These are phyloP conservation scores for Drosophila tropicalis DNA, from an alignment of 1,140 invertebrate genomes.

Conservation along the genomic window DNA sequence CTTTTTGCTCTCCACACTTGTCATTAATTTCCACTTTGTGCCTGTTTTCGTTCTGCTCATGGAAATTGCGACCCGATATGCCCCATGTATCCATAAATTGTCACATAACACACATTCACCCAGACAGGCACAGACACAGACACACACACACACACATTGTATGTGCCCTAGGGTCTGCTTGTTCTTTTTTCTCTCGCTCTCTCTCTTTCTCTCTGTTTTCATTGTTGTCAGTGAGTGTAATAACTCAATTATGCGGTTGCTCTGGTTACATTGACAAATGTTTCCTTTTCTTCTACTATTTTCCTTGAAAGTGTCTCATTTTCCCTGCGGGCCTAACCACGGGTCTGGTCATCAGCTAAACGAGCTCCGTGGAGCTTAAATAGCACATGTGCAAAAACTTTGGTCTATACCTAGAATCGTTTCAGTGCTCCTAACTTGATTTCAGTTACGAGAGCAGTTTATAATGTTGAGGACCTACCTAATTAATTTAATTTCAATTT, in stretches of 20 bases:
- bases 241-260: slow-evolving; percentile 74
- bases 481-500: slow-evolving; percentile 1
- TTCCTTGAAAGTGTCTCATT: slow-evolving; percentile 21
- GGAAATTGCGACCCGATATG: slow-evolving; percentile 33
- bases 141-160: not conserved
- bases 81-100: slow-evolving; percentile 43
- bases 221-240: slow-evolving; percentile 54
- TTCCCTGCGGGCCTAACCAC: not conserved
- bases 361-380: not conserved
- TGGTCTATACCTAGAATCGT: not conserved
- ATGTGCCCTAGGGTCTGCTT: not conserved
- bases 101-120: slow-evolving; percentile 19
- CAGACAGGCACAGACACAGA: not conserved
- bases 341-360: not conserved
- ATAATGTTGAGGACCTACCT: not conserved
- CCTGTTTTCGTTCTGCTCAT: slow-evolving; percentile 25
- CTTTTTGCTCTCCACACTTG: not conserved
- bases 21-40: slow-evolving; percentile 5
- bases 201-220: slow-evolving; percentile 26
- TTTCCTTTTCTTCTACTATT: slow-evolving; percentile 17
- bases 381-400: not conserved
- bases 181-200: not conserved
- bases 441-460: not conserved
- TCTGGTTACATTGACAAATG: slow-evolving; percentile 60
- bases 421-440: not conserved